These are phyloP conservation scores for Drosophila imparisetae DNA, from an alignment of 2,888 invertebrate genomes.

Conservation along the genomic window DNA sequence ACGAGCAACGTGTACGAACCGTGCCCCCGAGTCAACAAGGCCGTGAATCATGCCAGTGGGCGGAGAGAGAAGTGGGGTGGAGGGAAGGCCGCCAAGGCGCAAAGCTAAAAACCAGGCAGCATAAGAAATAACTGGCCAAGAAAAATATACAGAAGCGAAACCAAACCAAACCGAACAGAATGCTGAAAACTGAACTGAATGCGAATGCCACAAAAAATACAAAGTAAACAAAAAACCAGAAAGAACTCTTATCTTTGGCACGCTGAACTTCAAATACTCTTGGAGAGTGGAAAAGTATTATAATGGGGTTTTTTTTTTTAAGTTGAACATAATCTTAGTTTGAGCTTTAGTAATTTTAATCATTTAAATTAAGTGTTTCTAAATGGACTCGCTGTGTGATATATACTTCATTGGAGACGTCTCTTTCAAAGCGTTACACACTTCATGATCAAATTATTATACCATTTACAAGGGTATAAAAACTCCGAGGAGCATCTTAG, in stretches of 20 bases:
- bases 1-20: conserved; percentile 28
- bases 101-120: conserved; percentile 73
- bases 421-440: background rate
- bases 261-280: background rate
- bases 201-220: conserved; percentile 37
- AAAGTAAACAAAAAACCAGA: conserved; percentile 7
- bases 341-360: background rate
- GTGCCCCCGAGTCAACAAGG: conserved; percentile 20
- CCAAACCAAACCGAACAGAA: conserved; percentile 14
- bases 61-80: conserved; percentile 5
- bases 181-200: conserved; percentile 23
- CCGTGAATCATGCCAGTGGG: conserved; percentile 22
- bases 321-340: background rate
- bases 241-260: background rate
- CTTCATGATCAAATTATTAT: background rate
- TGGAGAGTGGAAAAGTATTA: background rate
- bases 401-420: background rate
- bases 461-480: background rate
- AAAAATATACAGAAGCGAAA: conserved; percentile 33
- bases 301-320: too few relatives aligned
- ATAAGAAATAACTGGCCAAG: conserved; percentile 78
- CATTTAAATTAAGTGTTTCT: background rate
- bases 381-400: background rate
- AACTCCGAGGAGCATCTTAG: background rate
- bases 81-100: conserved; percentile 55